Conservation (phyloP, 2,113 vertebrate species). For the Callipepla squamata region DNA sequence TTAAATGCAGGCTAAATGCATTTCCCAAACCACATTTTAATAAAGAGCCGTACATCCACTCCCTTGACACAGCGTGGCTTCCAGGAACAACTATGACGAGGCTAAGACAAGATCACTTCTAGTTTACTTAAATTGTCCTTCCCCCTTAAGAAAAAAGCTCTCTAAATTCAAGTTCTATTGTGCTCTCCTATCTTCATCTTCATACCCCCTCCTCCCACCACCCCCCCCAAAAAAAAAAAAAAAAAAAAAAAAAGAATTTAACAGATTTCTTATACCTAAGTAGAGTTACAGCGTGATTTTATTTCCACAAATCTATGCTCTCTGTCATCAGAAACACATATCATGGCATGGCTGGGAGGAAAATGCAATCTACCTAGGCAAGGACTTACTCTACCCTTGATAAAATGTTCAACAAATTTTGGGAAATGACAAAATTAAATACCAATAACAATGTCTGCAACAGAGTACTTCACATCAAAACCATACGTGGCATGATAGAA, state of each 20-base stretch:
- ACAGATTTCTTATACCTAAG: neutral
- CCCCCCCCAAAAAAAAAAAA: too few relatives aligned
- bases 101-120: neutral
- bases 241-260: neutral
- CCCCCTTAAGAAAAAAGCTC: neutral
- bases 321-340: neutral
- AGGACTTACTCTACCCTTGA: neutral
- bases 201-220: neutral
- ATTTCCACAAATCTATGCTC: neutral
- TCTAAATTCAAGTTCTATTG: neutral
- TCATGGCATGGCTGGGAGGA: neutral
- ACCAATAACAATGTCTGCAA: neutral
- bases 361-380: neutral
- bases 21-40: too few relatives aligned
- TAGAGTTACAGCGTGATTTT: neutral
- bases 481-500: neutral
- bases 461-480: conserved; percentile 18
- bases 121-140: neutral
- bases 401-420: neutral
- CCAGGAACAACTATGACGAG: neutral
- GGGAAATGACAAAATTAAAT: neutral
- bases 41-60: neutral
- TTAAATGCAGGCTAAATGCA: neutral
- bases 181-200: neutral
- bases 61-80: neutral